These are phyloP conservation scores for Eubasilissa regina DNA, from an alignment of 1,140 invertebrate genomes.

Conservation along the genomic window DNA sequence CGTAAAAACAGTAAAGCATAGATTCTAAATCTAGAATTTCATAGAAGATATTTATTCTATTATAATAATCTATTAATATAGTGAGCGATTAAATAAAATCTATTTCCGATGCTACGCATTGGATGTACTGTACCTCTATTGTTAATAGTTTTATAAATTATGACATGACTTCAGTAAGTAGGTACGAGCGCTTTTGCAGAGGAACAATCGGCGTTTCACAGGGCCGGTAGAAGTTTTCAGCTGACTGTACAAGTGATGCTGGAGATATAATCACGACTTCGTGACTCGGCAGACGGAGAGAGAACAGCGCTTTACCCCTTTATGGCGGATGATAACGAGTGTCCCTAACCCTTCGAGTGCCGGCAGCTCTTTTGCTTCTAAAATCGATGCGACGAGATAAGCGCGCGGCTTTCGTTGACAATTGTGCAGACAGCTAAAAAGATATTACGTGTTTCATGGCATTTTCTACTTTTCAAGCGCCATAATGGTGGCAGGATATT, in stretches of 20 bases:
- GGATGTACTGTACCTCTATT: conserved; percentile 4
- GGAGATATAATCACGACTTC: conserved; percentile 43
- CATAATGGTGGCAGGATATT: too few species aligned
- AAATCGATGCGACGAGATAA: background rate
- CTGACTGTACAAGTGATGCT: background rate
- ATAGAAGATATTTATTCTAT: too few species aligned
- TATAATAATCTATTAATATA: too few species aligned
- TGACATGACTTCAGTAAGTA: background rate
- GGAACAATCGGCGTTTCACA: conserved; percentile 17
- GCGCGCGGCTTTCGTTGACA: too few species aligned
- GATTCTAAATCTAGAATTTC: too few species aligned
- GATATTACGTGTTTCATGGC: too few species aligned
- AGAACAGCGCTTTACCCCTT: conserved; percentile 28
- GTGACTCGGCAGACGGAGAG: conserved; percentile 29
- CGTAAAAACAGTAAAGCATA: too few species aligned
- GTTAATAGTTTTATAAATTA: conserved; percentile 5
- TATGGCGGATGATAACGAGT: conserved; percentile 17
- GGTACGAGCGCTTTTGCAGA: conserved; percentile 1
- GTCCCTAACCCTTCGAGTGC: conserved; percentile 5
- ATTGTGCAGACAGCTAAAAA: too few species aligned
- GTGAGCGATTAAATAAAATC: too few species aligned
- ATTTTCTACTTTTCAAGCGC: too few species aligned
- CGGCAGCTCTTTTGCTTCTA: background rate
- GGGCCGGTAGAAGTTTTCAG: background rate
- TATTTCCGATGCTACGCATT: background rate